Evolutionary conservation across 1,140 invertebrate species (phyloP), one percentile per base, ranked within the genome.

Genomic region (Diorhabda carinulata): DNA sequence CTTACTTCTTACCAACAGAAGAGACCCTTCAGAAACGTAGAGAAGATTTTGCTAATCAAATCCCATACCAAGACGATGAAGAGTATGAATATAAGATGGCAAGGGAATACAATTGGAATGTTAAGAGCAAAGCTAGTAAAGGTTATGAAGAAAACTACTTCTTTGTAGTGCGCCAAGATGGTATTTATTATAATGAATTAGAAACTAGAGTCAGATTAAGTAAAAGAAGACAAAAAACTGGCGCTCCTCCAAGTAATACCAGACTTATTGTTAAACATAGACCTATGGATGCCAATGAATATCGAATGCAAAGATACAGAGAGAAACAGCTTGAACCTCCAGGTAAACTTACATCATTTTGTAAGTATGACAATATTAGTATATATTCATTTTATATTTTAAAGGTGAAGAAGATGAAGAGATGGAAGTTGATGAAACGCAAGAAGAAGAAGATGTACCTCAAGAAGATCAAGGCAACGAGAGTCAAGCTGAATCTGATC

Each of bases 61-160:
- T 93, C n/a, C 89, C 94, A 1, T 98, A 98, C 82, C 89, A 90
- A 70, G 95, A 97, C 63, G 95, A 95, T 2, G 92, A 96, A 65
- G 93, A 94, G 68, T 98, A 97, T 80, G 94, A 97, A 73, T 97
- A 97, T 76, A 94, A 94, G 83, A 96, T 97, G 91, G 93, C 94
- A 1, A 86, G 95, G 74, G 95, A 97, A 81, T 97, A 97, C 78
- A 97, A 97, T 77, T 98, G 97, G 97, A 98, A 98, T 83, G 97
- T 99, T 2, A 98, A 99, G 80, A 98, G 94, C 80, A 99, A 98
- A 85, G 90, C 94, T 0, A 96, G 94, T 0, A 97, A 98, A 81
- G 97, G 96, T 56, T 98, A 98, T 78, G 96, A 98, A 82, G 97
- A 99, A 82, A 99, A 97, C 82, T 99, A 98, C 81, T 99, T 98